phyloP scores from a whole-genome alignment of 92 coral and sea anemone species.

The Porites lobata region DNA sequence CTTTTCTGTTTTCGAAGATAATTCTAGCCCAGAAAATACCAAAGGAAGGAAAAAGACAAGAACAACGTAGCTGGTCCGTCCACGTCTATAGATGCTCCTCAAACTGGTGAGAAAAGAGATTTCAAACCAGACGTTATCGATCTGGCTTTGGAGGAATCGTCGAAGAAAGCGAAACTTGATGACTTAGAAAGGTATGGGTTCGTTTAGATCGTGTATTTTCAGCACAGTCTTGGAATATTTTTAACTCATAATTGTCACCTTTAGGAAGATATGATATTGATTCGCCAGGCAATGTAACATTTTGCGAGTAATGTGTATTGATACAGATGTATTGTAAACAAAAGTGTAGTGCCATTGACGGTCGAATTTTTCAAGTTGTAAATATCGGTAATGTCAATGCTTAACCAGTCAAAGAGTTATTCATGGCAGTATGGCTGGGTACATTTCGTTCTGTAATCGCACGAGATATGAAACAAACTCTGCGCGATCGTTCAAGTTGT shows the following conservation, averaged over 20 bases:
- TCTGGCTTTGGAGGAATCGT: conserved; percentile 43
- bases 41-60: conserved; percentile 64
- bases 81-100: conserved; percentile 30
- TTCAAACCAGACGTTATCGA: conserved; percentile 72
- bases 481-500: too few relatives aligned
- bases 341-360: too few relatives aligned
- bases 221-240: neutral
- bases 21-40: conserved; percentile 43
- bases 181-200: conserved; percentile 79
- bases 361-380: too few relatives aligned
- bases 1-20: conserved; percentile 92
- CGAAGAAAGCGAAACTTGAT: conserved; percentile 80
- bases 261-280: neutral
- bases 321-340: neutral
- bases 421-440: too few relatives aligned
- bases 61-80: conserved; percentile 60
- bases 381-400: too few relatives aligned
- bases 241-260: too few relatives aligned
- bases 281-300: neutral
- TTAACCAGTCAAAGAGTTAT: too few relatives aligned
- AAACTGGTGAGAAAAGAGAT: conserved; percentile 71
- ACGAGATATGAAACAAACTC: too few relatives aligned
- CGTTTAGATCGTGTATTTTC: neutral
- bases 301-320: neutral
- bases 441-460: too few relatives aligned